Percentiles rank a stretch among this genome's conserved stretches.
Conservation (phyloP, 2,797 vertebrate species). For the Lithobates sylvaticus region DNA sequence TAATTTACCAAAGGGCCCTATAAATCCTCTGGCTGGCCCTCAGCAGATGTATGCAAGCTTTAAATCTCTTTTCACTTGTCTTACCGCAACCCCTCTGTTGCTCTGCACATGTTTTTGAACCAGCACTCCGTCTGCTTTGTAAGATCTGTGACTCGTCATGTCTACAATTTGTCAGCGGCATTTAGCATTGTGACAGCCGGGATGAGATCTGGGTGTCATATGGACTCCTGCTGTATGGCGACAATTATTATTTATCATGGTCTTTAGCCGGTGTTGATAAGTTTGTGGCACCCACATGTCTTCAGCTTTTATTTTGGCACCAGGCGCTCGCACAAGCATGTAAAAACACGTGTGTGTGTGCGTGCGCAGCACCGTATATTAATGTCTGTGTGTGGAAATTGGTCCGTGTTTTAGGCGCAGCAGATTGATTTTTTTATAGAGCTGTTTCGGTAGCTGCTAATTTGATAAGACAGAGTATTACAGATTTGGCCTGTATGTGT, state of each 20-base stretch:
- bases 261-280: conserved; percentile 1
- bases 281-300: conserved; percentile 32
- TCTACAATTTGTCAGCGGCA: conserved; percentile 19
- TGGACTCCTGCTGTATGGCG: conserved; percentile 16
- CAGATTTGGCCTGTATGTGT: conserved; percentile 64
- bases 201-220: conserved; percentile 28
- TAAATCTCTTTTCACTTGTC: background rate
- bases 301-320: conserved; percentile 10
- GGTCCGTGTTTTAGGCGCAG: conserved; percentile 59
- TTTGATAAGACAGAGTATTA: conserved; percentile 65
- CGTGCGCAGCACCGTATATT: conserved; percentile 22
- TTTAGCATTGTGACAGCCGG: conserved; percentile 19
- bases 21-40: too few species aligned
- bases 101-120: background rate
- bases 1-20: too few species aligned
- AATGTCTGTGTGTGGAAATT: conserved; percentile 59
- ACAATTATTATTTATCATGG: background rate
- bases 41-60: background rate
- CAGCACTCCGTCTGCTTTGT: background rate
- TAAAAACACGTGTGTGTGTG: conserved; percentile 40
- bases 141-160: conserved; percentile 22
- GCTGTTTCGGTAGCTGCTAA: conserved; percentile 66
- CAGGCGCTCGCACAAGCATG: conserved; percentile 16
- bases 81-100: background rate
- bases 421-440: conserved; percentile 62